Evolutionary conservation across 2,888 invertebrate genomes (phyloP), one percentile per base, ranked within the genome.

Genomic region (Spilosoma lubricipeda): DNA sequence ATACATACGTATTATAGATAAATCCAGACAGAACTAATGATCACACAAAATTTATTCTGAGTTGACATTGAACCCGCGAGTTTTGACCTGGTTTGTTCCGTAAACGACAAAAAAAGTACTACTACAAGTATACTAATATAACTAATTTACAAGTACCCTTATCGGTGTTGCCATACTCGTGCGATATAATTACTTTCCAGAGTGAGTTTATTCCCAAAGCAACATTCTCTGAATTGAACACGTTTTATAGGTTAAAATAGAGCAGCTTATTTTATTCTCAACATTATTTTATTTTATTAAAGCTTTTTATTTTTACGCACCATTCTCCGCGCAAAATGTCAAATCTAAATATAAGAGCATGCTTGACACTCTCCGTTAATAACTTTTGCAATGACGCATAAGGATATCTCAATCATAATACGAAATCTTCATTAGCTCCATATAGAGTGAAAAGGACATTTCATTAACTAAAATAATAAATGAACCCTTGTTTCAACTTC

Each of bases 401-500:
- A n/a, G n/a, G 1, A 73, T 69, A 64, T 69, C 68, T 23, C 27
- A 59, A 15, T 59, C 5, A 30, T 8, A 63, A 63, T 5, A 63
- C 18, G 30, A 63, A 63, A 63, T 63, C 63, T 63, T 73, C 36
- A 52, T 64, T 69, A 73, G n/a, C 33, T 36, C 36, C n/a, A n/a
- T n/a, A 68, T 64, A 42, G 36, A 68, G 64, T 71, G 68, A 23
- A 70, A 52, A 73, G 73, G 73, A 70, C 30, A 82, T 80, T 78
- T 71, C 67, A 70, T 75, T 71, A 71, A 68, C 63, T 72, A 70
- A n/a, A n/a, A n/a, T n/a, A n/a, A n/a, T n/a, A n/a, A 63, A 80
- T 70, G 76, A 80, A 76, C 66, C 72, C 42, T 59, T 66, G n/a
- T 18, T 59, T 70, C 30, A 63, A 63, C 63, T 75, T 82, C 80